phyloP scores from a whole-genome alignment of 2,113 vertebrate species.

The Paramisgurnus dabryanus region DNA sequence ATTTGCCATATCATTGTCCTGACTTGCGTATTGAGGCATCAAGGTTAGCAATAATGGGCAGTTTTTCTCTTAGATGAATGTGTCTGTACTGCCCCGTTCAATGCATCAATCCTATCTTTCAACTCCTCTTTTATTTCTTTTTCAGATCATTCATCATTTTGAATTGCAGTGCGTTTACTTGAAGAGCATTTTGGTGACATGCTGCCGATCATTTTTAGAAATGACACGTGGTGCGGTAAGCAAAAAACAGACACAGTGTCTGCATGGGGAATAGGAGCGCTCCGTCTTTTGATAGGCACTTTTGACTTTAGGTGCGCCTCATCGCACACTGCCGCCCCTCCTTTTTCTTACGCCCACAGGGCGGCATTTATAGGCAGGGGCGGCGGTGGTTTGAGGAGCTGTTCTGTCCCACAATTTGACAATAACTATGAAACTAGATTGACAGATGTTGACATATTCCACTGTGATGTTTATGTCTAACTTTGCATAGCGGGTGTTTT shows the following conservation, averaged over 20 bases:
- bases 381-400: too few species aligned
- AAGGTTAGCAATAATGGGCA: constrained; percentile 30
- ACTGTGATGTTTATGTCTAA: constrained; percentile 30
- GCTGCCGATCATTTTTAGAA: constrained; percentile 16
- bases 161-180: constrained; percentile 32
- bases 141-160: constrained; percentile 31
- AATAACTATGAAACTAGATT: constrained; percentile 46
- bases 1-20: constrained; percentile 41
- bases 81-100: background rate
- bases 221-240: background rate
- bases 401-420: constrained; percentile 25
- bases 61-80: constrained; percentile 37
- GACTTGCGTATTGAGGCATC: constrained; percentile 13
- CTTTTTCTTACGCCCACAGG: too few species aligned
- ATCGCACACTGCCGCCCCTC: too few species aligned
- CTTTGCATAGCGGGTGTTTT: constrained; percentile 24
- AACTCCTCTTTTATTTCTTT: background rate
- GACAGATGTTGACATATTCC: constrained; percentile 54
- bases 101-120: constrained; percentile 12
- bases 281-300: background rate
- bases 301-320: too few species aligned
- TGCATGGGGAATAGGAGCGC: too few species aligned
- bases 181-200: background rate
- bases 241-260: too few species aligned
- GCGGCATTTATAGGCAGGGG: too few species aligned